phyloP scores from a whole-genome alignment of 2,797 vertebrate genomes.

The Sphaeramia orbicularis region DNA sequence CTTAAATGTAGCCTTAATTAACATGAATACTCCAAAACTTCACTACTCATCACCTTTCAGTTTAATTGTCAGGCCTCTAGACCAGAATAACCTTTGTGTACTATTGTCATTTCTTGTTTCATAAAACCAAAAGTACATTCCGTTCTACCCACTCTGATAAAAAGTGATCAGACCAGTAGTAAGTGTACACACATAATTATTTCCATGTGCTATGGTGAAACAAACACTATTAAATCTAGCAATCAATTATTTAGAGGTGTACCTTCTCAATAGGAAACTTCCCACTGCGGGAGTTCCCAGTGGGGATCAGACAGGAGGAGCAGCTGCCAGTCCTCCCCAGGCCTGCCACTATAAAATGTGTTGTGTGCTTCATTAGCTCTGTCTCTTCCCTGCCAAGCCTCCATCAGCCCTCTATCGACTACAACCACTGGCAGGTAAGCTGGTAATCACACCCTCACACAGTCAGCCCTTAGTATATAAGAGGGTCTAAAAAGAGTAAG shows the following conservation, averaged over 20 bases:
- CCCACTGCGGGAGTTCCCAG: slow-evolving; percentile 75
- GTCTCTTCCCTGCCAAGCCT: slow-evolving; percentile 52
- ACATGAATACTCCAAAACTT: neutral
- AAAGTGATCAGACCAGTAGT: neutral
- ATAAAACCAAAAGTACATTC: neutral
- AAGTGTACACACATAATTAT: slow-evolving; percentile 15
- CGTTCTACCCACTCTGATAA: neutral
- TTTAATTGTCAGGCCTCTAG: neutral
- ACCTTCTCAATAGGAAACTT: slow-evolving; percentile 82
- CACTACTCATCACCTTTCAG: too few species aligned
- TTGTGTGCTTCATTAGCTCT: slow-evolving; percentile 69
- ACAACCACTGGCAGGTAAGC: slow-evolving; percentile 29
- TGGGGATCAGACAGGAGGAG: slow-evolving; percentile 80
- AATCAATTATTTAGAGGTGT: slow-evolving; percentile 82
- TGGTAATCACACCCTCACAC: neutral
- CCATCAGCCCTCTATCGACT: slow-evolving; percentile 36
- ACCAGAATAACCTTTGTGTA: too few species aligned
- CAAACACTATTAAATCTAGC: slow-evolving; percentile 66
- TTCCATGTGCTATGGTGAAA: slow-evolving; percentile 58
- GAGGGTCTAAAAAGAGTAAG: neutral
- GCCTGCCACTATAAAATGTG: slow-evolving; percentile 54
- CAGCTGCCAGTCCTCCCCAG: slow-evolving; percentile 79
- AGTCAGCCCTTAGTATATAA: neutral
- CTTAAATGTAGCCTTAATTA: slow-evolving; percentile 10
- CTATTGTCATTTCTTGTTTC: neutral